A percentile compares a stretch with the other conserved stretches of the same genome.
Evolutionary conservation across 2,888 invertebrate species (phyloP).

Genomic region (Bembecia ichneumoniformis): DNA sequence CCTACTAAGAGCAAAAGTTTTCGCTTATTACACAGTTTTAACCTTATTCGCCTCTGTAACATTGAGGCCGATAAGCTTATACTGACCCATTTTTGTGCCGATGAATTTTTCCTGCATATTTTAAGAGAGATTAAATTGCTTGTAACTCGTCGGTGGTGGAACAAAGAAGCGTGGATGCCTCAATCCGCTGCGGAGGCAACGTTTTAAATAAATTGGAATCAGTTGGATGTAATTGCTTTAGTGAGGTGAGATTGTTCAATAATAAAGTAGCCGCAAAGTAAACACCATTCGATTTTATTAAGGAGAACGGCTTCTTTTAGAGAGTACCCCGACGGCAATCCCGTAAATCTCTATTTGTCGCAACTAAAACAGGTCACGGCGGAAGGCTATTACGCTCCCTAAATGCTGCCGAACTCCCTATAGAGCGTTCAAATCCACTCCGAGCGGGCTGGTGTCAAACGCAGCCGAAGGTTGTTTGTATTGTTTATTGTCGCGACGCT

Average conservation of each 20-base stretch:
- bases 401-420: conserved; percentile 69
- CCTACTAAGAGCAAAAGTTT: not conserved
- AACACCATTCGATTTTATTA: conserved; percentile 65
- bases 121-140: conserved; percentile 56
- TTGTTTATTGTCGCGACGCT: conserved; percentile 69
- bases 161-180: not conserved
- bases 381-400: conserved; percentile 69
- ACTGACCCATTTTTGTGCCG: conserved; percentile 20
- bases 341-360: conserved; percentile 72
- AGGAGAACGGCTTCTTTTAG: conserved; percentile 43
- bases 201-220: not conserved
- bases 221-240: not conserved
- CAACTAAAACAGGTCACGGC: conserved; percentile 71
- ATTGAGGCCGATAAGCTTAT: not conserved
- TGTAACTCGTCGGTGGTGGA: conserved; percentile 37
- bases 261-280: conserved; percentile 46
- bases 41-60: not conserved
- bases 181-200: not conserved
- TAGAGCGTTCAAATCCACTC: conserved; percentile 69
- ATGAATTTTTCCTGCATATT: conserved; percentile 46
- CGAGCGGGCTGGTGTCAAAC: conserved; percentile 70
- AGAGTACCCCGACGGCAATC: conserved; percentile 54
- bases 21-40: not conserved
- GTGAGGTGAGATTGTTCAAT: not conserved
- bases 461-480: conserved; percentile 69